Evolutionary conservation across 2,888 invertebrate genomes (phyloP), one percentile per base, ranked within the genome.

Genomic region (Caenorhabditis sp.): DNA sequence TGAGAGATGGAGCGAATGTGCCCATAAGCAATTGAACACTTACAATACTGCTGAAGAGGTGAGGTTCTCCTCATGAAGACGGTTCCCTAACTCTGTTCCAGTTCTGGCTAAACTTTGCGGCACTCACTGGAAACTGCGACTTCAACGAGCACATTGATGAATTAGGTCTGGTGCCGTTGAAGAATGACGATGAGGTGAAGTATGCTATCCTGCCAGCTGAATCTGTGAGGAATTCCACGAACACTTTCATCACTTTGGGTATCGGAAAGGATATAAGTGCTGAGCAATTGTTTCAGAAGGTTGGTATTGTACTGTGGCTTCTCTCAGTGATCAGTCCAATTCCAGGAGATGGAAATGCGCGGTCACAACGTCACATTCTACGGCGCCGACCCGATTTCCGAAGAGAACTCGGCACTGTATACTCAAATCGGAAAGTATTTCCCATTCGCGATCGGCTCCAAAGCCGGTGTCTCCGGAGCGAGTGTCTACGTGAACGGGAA

Each of bases 381-480:
- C 26, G 78, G 78, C 50, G 78, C 79, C 11, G 82, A 82, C 72
- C 82, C 82, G 6, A 78, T 82, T 9, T 28, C 53, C 4, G 47
- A 78, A 11, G 58, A 20, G 5, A 82, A 82, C 32, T 15, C 62
- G 8, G 55, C 79, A 18, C 18, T 72, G 2, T 82, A 64, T 35
- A 32, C 61, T 1, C 68, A 58, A 55, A 72, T 82, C 64, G 82
- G 82, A 37, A 58, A 72, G 50, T 82, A 62, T 28, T 82, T 79
- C 26, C 82, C 78, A 68, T 82, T 72, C 40, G 82, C 82, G 1
- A 69, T 82, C 6, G 79, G 78, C 22, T 70, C 51, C 0, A 56
- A 78, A 18, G 72, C 78, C n/a, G 82, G 82, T 13, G 44, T 53
- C 5, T 62, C 74, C 1, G 69, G 22, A 9, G 82, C 82, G 4